Evolutionary conservation across 64 coral and sea anemone genomes (phyloP).

Genomic region (Dendronephthya gigantea): DNA sequence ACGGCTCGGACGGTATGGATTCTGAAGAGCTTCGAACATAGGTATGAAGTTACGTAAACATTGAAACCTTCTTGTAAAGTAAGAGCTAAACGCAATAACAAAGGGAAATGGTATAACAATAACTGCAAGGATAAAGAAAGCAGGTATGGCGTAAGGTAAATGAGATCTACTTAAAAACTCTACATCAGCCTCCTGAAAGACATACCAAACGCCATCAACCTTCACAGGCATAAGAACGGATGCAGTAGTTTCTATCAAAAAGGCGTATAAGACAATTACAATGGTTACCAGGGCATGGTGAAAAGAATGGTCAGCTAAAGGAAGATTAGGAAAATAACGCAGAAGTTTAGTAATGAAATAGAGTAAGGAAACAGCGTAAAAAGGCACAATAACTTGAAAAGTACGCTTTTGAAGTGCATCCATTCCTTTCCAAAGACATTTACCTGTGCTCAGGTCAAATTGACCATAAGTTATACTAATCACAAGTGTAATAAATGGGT

Average conservation of each 20-base stretch:
- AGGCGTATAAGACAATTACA: not conserved
- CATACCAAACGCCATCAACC: not conserved
- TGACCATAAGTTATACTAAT: not conserved
- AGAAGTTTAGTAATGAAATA: not conserved
- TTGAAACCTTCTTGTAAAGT: not conserved
- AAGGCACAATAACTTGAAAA: not conserved
- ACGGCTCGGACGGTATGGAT: not conserved
- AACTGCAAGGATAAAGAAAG: not conserved
- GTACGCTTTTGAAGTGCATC: not conserved
- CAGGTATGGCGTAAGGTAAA: not conserved
- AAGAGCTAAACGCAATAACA: not conserved
- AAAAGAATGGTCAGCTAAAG: not conserved
- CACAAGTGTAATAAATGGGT: not conserved
- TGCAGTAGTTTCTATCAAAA: not conserved
- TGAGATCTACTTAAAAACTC: not conserved
- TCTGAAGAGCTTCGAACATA: not conserved
- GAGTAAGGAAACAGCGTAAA: not conserved
- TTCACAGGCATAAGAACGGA: not conserved
- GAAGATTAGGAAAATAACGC: not conserved
- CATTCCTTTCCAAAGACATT: not conserved
- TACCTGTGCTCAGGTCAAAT: not conserved
- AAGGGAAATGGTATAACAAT: not conserved
- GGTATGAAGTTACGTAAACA: not conserved
- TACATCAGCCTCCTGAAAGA: not conserved
- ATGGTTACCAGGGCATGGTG: not conserved